Percentiles rank a stretch among this genome's conserved stretches.
These are phyloP conservation scores for Myathropa florea DNA, from an alignment of 2,888 invertebrate species.

Conservation along the genomic window DNA sequence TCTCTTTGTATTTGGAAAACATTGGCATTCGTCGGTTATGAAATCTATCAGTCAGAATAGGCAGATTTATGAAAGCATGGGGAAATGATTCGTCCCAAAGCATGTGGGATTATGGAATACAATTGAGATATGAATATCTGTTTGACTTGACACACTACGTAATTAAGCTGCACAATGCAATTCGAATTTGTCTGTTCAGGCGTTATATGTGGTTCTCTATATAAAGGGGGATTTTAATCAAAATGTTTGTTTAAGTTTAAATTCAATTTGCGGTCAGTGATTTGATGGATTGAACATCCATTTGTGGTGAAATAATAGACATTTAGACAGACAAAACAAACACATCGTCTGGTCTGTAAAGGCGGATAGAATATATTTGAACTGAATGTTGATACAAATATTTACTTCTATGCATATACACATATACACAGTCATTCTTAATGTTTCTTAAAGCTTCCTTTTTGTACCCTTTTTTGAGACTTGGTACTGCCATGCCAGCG, in stretches of 20 bases:
- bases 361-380: not conserved
- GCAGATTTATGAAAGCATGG: not conserved
- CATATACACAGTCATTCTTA: too few species aligned
- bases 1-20: not conserved
- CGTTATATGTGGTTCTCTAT: not conserved
- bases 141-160: not conserved
- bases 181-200: not conserved
- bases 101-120: not conserved
- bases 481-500: too few species aligned
- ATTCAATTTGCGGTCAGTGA: not conserved
- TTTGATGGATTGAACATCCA: not conserved
- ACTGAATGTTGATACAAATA: not conserved
- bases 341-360: not conserved
- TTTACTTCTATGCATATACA: not conserved
- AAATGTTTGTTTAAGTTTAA: not conserved
- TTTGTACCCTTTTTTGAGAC: too few species aligned
- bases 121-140: not conserved
- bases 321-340: not conserved
- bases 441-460: too few species aligned
- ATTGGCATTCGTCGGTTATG: not conserved
- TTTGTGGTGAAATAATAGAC: not conserved
- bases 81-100: not conserved
- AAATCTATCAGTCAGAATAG: slow-evolving; percentile 9
- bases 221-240: not conserved
- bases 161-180: not conserved